phyloP scores from a whole-genome alignment of 2,113 vertebrate species.

The Notechis scutatus region DNA sequence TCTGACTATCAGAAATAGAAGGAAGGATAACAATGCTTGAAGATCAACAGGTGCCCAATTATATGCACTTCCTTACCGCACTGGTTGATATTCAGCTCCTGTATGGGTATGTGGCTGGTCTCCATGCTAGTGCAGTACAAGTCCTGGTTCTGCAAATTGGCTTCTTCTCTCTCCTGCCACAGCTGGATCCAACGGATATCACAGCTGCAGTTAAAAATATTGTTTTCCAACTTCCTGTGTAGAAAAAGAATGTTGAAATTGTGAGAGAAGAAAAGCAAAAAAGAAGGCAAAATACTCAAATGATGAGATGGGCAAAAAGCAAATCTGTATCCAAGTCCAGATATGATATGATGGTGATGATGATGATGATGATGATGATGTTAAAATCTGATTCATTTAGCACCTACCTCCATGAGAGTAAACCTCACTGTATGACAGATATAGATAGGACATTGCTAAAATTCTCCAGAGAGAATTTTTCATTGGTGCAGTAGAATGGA shows the following conservation, averaged over 20 bases:
- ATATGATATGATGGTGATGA: not conserved
- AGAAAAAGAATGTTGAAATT: slow-evolving; percentile 4
- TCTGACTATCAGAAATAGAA: not conserved
- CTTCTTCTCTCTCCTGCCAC: slow-evolving; percentile 90
- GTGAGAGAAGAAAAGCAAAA: slow-evolving; percentile 34
- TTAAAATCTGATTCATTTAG: not conserved
- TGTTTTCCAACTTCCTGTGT: slow-evolving; percentile 83
- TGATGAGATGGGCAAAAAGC: not conserved
- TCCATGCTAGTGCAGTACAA: slow-evolving; percentile 85
- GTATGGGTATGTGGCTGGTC: slow-evolving; percentile 75
- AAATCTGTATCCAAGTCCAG: not conserved
- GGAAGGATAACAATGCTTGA: not conserved
- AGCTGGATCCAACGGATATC: slow-evolving; percentile 98
- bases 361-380: not conserved
- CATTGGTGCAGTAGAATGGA: not conserved
- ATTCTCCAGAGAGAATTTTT: not conserved
- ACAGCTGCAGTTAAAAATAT: slow-evolving; percentile 92
- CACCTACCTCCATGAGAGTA: not conserved
- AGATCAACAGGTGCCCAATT: not conserved
- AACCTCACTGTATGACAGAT: not conserved
- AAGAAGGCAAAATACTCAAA: not conserved
- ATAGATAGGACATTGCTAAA: not conserved
- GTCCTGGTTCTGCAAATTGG: slow-evolving; percentile 82
- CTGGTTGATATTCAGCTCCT: slow-evolving; percentile 89
- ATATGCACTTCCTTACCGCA: slow-evolving; percentile 78